Base-by-base conservation (phyloP, 2,888 invertebrate genomes). In the Oligia latruncula region DNA sequence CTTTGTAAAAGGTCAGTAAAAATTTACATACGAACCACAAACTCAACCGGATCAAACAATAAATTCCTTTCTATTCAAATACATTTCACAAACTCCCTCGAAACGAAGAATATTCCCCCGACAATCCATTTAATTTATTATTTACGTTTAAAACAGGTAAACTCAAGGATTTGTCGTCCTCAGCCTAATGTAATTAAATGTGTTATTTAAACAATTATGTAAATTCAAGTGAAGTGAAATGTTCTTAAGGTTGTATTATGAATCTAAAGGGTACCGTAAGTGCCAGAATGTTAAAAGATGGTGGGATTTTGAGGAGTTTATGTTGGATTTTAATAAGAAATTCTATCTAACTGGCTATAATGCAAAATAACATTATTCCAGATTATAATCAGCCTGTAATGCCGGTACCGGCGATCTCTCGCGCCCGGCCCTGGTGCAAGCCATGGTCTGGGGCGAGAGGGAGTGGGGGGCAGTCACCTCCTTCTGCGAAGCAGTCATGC, bases 181-280 rank as follows among this genome's bases (percentile, higher is more conserved):
- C 90, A 80, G 89, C 89, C 89, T 92, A 92, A 93, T 91, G 91
- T 92, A 93, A 93, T 93, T 92, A 92, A 92, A 93, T 90, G 92
- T 92, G 91, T 93, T 94, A 92, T 93, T 94, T 93, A 93, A 93
- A 93, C 93, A 94, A 94, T 94, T 93, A 93, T 94, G 93, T 90
- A 94, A 93, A 94, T 92, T 90, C 90, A 90, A 89, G 91, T 86
- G 85, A 84, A 88, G 86, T 85, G 90, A 91, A 93, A 93, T 90
- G 92, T 92, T 90, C 81, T 81, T 91, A 91, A 92, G 92, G 92
- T 91, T 92, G 92, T 92, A 92, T 94, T 93, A 92, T 60, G 58
- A 60, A n/a, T 90, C 90, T 92, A 91, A 91, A 83, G 87, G 90
- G 91, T 90, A 86, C 84, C 85, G 81, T 86, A 73, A 84, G 77